These are phyloP conservation scores for Spheniscus humboldti DNA, from an alignment of 2,797 vertebrate species.

Conservation along the genomic window DNA sequence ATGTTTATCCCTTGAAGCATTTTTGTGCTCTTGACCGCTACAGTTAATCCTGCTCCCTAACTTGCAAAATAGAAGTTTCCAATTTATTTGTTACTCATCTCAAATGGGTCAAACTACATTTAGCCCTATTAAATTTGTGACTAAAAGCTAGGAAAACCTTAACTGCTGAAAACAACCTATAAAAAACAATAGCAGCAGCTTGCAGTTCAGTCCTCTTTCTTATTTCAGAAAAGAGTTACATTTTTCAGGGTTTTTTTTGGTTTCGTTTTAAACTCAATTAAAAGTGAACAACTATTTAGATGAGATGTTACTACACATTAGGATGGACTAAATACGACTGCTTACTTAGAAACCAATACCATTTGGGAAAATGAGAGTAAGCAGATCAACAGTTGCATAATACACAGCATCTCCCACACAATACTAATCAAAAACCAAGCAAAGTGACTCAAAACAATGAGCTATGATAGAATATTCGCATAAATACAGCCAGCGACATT, in stretches of 20 bases:
- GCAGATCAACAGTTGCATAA: constrained; percentile 56
- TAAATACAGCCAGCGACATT: neutral
- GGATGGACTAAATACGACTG: neutral
- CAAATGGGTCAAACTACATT: neutral
- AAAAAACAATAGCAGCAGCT: neutral
- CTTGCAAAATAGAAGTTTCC: neutral
- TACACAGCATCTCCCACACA: constrained; percentile 15
- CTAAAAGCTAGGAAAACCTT: neutral
- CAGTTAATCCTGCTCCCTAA: neutral
- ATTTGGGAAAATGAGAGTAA: constrained; percentile 27
- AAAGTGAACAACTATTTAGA: neutral
- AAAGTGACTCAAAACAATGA: constrained; percentile 46
- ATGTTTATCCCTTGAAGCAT: neutral
- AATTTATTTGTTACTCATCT: neutral
- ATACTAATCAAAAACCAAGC: constrained; percentile 18
- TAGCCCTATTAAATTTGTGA: neutral
- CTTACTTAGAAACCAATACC: constrained; percentile 6
- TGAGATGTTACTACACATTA: neutral
- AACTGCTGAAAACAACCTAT: neutral
- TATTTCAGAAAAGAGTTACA: neutral
- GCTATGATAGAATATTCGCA: neutral
- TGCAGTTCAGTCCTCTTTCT: neutral
- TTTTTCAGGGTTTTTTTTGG: neutral
- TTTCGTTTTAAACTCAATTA: neutral
- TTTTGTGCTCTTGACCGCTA: neutral